Evolutionary conservation across 2,888 invertebrate species (phyloP), one percentile per base, ranked within the genome.

Genomic region (Cheilosia impressa): DNA sequence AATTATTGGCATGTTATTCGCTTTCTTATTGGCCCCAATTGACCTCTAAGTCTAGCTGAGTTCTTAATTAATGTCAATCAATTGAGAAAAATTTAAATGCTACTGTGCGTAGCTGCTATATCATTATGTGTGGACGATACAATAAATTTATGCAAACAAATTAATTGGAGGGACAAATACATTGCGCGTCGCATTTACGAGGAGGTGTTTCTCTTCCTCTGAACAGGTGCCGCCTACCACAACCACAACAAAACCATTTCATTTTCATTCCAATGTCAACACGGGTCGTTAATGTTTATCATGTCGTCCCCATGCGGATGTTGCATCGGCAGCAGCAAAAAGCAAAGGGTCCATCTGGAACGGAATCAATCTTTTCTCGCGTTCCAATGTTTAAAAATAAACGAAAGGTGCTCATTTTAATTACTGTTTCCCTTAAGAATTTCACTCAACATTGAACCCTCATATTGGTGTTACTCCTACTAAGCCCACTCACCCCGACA

Each of bases 11-110:
- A 58, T 83, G 82, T 76, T 87, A 72, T 83, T 87, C 79, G 79
- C 83, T 68, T 87, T 87, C 43, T 71, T 62, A 83, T 87, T 87
- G 83, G 47, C 73, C 83, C 63, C 87, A 87, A 87, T 87, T 87
- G 83, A 87, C 83, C 82, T 60, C 71, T n/a, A 75, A 75, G 84
- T 75, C 71, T 75, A 71, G 65, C 71, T 60, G 84, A 76, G 80
- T 60, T 66, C 84, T 84, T 80, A 76, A 84, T 84, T 84, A 84
- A 80, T 66, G 84, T 80, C 84, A 84, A 84, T 84, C 84, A 84
- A 80, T 84, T 84, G 75, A 62, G 53, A 69, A 24, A 38, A 65
- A 73, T 71, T 60, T 53, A 75, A 76, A 80, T 66, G 69, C 27
- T 84, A 43, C 63, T 19, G 71, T 77, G 53, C 43, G 43, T 31